Evolutionary conservation across 2,888 invertebrate species (phyloP), one percentile per base, ranked within the genome.

Genomic region (Nebria brevicollis): DNA sequence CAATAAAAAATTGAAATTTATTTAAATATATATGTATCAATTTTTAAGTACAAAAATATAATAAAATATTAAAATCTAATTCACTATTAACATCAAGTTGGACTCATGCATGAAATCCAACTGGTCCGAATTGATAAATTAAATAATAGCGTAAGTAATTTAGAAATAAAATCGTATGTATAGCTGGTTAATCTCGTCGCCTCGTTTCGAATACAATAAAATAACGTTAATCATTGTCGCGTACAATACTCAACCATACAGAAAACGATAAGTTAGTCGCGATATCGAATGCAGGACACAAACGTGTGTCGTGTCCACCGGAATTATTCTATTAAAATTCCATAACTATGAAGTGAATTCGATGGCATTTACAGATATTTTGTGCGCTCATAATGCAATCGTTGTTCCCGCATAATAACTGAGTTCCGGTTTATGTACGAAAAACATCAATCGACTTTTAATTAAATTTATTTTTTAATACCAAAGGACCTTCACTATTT

Each of bases 201-300:
- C 78, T 78, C 74, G 78, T 78, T 78, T 78, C 74, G 79, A 79
- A 79, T 75, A 79, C 79, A 79, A 79, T 79, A 79, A 79, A 79
- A 79, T 79, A 79, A 79, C 74, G 79, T 68, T 65, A 66, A 54
- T 68, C 68, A 75, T 79, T 79, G 79, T 79, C 75, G 70, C 75
- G 20, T 8, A 77, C 77, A 77, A 77, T 43, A 20, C 70, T 54
- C 79, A 54, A 68, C 66, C 64, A 43, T 64, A 75, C 75, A 70
- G 79, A 79, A 75, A 79, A 68, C 79, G 79, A 75, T 34, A 34
- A 34, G 34, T 34, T 34, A 34, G 34, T 34, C 34, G 34, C 34
- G 34, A 34, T 34, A 34, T 68, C 20, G 20, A 20, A 20, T 20
- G 20, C 20, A 20, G 20, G 20, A 20, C 20, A 20, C 20, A 20